A percentile compares a stretch with the other conserved stretches of the same genome.
Evolutionary conservation across 2,888 invertebrate genomes (phyloP).

Genomic region (Dasypogon diadema): DNA sequence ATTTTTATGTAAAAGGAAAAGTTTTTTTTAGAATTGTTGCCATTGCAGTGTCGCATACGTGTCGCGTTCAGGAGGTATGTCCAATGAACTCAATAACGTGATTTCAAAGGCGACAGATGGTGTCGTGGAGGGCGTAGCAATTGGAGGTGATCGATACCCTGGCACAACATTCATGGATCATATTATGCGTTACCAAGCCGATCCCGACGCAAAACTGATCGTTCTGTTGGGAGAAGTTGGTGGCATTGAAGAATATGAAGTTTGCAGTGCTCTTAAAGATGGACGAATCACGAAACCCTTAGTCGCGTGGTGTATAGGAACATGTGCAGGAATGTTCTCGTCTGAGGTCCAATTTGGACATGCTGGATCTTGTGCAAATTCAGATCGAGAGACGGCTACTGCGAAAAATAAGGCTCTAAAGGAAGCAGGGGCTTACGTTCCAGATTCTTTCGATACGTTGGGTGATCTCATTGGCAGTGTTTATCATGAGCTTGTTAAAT

Average conservation of each 20-base stretch:
- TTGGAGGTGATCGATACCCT: conserved; percentile 97
- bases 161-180: conserved; percentile 99
- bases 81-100: conserved; percentile 98
- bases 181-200: conserved; percentile 85
- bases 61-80: conserved; percentile 99
- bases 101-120: conserved; percentile 97
- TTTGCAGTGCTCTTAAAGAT: conserved; percentile 86
- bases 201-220: conserved; percentile 91
- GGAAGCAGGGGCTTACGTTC: conserved; percentile 89
- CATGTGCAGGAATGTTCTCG: conserved; percentile 87
- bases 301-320: conserved; percentile 99
- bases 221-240: conserved; percentile 98
- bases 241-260: conserved; percentile 97
- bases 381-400: conserved; percentile 90
- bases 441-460: conserved; percentile 89
- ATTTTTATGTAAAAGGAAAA: not conserved
- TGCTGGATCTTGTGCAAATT: conserved; percentile 98
- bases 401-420: conserved; percentile 90
- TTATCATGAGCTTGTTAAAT: conserved; percentile 81
- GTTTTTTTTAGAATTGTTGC: conserved; percentile 26
- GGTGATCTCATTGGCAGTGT: conserved; percentile 85
- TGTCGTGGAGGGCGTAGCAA: conserved; percentile 97
- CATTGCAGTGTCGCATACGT: conserved; percentile 92
- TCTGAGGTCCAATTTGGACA: conserved; percentile 98
- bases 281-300: conserved; percentile 91